Conservation (phyloP, 2,797 vertebrate genomes). For the Pseudochaenichthys georgianus region DNA sequence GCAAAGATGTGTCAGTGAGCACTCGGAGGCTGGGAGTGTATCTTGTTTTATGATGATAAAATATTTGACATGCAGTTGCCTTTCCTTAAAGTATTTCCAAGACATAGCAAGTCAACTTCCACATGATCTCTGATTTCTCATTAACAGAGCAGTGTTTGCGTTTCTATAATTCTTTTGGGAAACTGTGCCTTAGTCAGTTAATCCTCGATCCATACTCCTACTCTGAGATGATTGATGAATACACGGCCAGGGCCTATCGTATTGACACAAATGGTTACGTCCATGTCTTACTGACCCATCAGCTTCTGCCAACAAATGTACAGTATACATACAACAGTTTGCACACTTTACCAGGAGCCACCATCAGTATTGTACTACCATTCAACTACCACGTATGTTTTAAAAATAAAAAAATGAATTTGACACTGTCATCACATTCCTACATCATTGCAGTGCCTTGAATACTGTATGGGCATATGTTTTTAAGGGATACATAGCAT, state of each 20-base stretch:
- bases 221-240: slow-evolving; percentile 61
- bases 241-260: slow-evolving; percentile 46
- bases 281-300: slow-evolving; percentile 62
- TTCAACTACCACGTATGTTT: slow-evolving; percentile 44
- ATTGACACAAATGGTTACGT: slow-evolving; percentile 50
- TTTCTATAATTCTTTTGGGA: slow-evolving; percentile 56
- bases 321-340: slow-evolving; percentile 66
- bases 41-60: slow-evolving; percentile 30
- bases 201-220: slow-evolving; percentile 49
- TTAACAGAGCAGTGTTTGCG: slow-evolving; percentile 6
- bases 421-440: slow-evolving; percentile 64
- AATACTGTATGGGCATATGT: slow-evolving; percentile 79
- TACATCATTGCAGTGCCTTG: slow-evolving; percentile 85
- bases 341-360: slow-evolving; percentile 71
- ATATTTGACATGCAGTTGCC: slow-evolving; percentile 32
- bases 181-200: slow-evolving; percentile 58
- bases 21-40: background rate
- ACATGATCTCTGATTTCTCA: slow-evolving; percentile 27
- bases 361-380: slow-evolving; percentile 47
- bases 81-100: slow-evolving; percentile 38
- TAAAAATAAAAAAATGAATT: slow-evolving; percentile 40
- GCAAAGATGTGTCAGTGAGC: slow-evolving; percentile 17
- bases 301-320: slow-evolving; percentile 81
- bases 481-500: slow-evolving; percentile 63
- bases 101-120: slow-evolving; percentile 25